Evolutionary conservation across 1,140 invertebrate genomes (phyloP), one percentile per base, ranked within the genome.

Genomic region (Zeugodacus cucurbitae): DNA sequence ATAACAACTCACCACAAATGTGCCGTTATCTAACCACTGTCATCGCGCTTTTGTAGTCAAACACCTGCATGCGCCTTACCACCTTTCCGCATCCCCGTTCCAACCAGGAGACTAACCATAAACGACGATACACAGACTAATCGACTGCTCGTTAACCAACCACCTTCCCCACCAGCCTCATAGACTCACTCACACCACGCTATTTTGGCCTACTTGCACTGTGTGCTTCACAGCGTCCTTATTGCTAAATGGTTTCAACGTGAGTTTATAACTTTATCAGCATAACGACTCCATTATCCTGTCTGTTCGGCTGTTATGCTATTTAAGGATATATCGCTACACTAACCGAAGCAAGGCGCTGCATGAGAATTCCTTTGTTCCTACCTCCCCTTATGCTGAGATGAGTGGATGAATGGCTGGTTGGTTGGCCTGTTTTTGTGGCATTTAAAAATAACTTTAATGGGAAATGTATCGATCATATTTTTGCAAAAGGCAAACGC

Each of bases 371-470:
- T 82, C 74, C 44, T 54, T 82, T 82, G 74, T 82, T 82, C 41
- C 74, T 48, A 82, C 74, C 20, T 82, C 74, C n/a, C 37, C 67
- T 74, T 37, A 82, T 54, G 41, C 14, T 0, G 0, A 5, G 32
- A 0, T 37, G 10, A 11, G 7, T 62, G n/a, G 11, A 5, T 70
- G 4, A 3, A 0, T 59, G 58, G 22, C 48, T 48, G 74, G 74
- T 82, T 82, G 20, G 22, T 82, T 54, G 74, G 74, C 41, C 74
- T 82, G 74, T 82, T 86, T 88, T 54, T 89, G 67, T 78, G 90
- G 91, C 90, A 92, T 92, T 92, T 92, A 92, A 92, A 92, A 92
- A 92, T 92, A 92, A 92, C 91, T 91, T 92, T 92, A 92, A 92
- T 92, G 91, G 91, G 90, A 92, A 92, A 91, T 92, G 91, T 92